Base-by-base conservation (phyloP, 2,797 vertebrate species). In the Phoeniculus purpureus region DNA sequence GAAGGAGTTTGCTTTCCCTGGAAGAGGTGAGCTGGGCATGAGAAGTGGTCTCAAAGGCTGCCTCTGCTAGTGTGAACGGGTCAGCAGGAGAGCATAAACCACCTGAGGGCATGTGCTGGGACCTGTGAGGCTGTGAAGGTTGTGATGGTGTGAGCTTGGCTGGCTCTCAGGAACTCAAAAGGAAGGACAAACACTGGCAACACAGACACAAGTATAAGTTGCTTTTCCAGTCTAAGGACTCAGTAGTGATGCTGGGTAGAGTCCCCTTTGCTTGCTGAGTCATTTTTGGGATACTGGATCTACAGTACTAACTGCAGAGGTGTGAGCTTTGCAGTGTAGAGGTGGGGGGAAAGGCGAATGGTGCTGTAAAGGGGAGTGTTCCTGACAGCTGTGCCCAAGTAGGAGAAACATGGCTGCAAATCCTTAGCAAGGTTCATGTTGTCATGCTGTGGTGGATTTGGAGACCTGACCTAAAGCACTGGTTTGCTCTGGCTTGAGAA, bases 261-360 rank as follows among this genome's bases (percentile, higher is more conserved):
- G 51, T 27, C 4, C 15, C 29, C 16, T 68, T 64, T 68, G 50
- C 19, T 32, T 51, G 19, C 10, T 25, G 16, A 67, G 12, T 58
- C 12, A 8, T 1, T 2, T 26, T 1, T 3, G 5, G 13, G 15
- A 26, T 17, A 22, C 23, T 21, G 43, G 62, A 85, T 34, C 22
- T 25, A 34, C 54, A 66, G n/a, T 14, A 25, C 27, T 21, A 21
- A 55, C 19, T 23, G 37, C 14, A 64, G 77, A 52, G 34, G 14
- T 59, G 12, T 1, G 14, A 50, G 21, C 25, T 75, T 65, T 70
- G 31, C n/a, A 2, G 8, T 3, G 5, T 3, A 3, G 32, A 2
- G 13, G n/a, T n/a, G 3, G 2, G 1, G 15, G 12, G 7, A 27
- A 23, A 32, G 32, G 21, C 21, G 37, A 32, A 21, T 7, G 23